Conservation (phyloP, 2,113 vertebrate species). For the Burhinus bistriatus region DNA sequence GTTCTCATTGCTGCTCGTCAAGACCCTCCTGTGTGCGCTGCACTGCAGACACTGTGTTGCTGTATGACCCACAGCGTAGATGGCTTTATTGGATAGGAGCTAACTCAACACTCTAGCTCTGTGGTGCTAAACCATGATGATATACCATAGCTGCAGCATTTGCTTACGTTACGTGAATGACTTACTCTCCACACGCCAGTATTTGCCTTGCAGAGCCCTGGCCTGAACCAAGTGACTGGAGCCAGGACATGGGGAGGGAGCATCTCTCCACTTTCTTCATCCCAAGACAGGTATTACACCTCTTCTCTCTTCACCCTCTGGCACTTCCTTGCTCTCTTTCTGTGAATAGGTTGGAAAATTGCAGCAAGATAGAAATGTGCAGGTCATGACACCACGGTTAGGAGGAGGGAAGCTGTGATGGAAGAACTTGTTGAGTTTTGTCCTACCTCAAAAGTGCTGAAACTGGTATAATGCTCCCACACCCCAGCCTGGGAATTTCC, state of each 20-base stretch:
- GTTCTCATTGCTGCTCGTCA: background rate
- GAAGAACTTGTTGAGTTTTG: background rate
- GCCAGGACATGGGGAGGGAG: background rate
- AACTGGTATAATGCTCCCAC: background rate
- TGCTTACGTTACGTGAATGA: fast-evolving
- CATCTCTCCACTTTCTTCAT: background rate
- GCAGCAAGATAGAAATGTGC: background rate
- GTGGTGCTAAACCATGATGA: background rate
- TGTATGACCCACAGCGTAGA: background rate
- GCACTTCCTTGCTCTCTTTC: background rate
- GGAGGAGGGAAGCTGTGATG: background rate
- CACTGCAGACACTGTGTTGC: fast-evolving
- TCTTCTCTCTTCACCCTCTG: background rate
- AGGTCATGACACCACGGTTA: fast-evolving
- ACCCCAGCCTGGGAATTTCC: conserved; percentile 19
- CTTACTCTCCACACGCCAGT: background rate
- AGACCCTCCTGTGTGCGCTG: background rate
- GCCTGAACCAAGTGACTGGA: background rate
- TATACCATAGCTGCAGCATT: background rate
- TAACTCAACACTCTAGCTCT: background rate
- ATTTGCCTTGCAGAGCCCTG: background rate
- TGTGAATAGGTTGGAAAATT: background rate
- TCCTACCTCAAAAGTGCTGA: background rate
- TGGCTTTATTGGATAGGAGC: background rate
- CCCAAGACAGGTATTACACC: background rate